Percentiles rank a stretch among this genome's conserved stretches.
Conservation (phyloP, 2,113 vertebrate genomes). For the Brachyistius frenatus region DNA sequence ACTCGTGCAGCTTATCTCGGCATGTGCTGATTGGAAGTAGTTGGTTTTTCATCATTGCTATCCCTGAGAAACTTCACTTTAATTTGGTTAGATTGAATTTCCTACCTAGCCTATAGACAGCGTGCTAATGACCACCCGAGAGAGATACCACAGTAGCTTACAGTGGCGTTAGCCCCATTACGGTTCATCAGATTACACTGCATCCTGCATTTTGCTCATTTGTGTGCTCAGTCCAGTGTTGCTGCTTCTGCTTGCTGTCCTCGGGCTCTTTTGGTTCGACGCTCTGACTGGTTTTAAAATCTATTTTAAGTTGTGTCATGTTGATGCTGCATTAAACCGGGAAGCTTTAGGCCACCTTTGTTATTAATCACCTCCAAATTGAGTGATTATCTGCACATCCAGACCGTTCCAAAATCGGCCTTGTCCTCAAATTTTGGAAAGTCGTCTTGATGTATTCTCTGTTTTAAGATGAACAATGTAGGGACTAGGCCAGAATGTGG, state of each 20-base stretch:
- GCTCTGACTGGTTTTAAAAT: background rate
- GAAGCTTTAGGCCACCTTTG: background rate
- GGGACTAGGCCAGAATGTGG: conserved; percentile 68
- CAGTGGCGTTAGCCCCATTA: conserved; percentile 50
- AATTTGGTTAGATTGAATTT: conserved; percentile 59
- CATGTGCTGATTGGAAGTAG: conserved; percentile 15
- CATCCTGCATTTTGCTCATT: conserved; percentile 29
- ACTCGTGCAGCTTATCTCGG: conserved; percentile 29
- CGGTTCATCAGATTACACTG: conserved; percentile 58
- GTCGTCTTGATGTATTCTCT: conserved; percentile 28
- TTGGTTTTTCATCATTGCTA: conserved; percentile 19
- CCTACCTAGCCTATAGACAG: conserved; percentile 49
- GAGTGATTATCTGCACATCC: conserved; percentile 22
- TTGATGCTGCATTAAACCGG: background rate
- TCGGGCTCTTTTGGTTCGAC: conserved; percentile 9
- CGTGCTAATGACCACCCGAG: conserved; percentile 67
- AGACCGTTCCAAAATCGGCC: background rate
- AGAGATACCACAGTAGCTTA: conserved; percentile 41
- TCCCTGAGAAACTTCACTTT: conserved; percentile 37
- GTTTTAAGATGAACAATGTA: conserved; percentile 57
- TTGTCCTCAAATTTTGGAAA: conserved; percentile 21
- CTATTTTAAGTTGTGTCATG: background rate
- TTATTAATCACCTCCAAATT: conserved; percentile 30
- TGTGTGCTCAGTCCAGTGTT: conserved; percentile 29
- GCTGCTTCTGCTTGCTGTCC: conserved; percentile 16